Evolutionary conservation across 2,888 invertebrate genomes (phyloP).

Genomic region (Apeira syringaria): DNA sequence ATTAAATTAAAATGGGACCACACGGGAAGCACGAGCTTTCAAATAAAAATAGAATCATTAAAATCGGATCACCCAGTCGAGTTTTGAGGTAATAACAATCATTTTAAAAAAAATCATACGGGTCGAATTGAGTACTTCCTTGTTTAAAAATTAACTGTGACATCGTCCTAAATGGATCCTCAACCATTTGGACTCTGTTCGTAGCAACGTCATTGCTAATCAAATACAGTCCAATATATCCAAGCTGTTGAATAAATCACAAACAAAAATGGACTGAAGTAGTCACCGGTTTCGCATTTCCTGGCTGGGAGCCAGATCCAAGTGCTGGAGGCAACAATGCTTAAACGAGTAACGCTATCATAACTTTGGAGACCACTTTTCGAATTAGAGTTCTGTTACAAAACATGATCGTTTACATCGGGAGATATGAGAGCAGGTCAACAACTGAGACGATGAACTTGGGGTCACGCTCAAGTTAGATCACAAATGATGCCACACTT

Average conservation of each 20-base stretch:
- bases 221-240: slow-evolving; percentile 11
- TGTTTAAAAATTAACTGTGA: too few relatives aligned
- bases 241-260: slow-evolving; percentile 24
- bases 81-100: too few relatives aligned
- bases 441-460: too few relatives aligned
- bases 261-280: slow-evolving; percentile 26
- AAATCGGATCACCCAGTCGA: too few relatives aligned
- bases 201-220: slow-evolving; percentile 2
- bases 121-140: too few relatives aligned
- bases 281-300: slow-evolving; percentile 12
- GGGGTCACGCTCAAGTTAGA: too few relatives aligned
- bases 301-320: slow-evolving; percentile 23
- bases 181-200: neutral
- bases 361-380: slow-evolving; percentile 17
- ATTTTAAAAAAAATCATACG: too few relatives aligned
- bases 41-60: too few relatives aligned
- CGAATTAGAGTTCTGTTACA: slow-evolving; percentile 5
- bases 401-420: slow-evolving; percentile 3
- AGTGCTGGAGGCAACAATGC: slow-evolving; percentile 16
- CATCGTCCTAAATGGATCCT: slow-evolving; percentile 4
- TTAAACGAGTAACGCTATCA: slow-evolving; percentile 10
- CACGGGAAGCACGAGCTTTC: too few relatives aligned
- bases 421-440: too few relatives aligned
- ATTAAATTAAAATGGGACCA: too few relatives aligned
- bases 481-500: too few relatives aligned